Evolutionary conservation across 2,113 vertebrate genomes (phyloP).

Genomic region (Chauna torquata): DNA sequence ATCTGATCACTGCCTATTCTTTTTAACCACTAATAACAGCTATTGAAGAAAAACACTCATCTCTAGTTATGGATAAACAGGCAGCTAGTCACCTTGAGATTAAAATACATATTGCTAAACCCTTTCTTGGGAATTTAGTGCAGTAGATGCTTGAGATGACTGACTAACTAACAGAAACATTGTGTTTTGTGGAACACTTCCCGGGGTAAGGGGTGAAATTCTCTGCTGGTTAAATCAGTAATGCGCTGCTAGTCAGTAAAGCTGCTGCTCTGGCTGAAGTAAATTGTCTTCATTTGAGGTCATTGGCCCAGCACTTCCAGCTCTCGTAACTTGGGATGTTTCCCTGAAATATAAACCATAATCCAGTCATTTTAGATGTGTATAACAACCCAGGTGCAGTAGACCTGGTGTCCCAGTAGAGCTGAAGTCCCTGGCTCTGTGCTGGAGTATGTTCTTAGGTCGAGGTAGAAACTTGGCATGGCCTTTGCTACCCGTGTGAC

Average conservation of each 20-base stretch:
- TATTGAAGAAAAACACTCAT: slow-evolving; percentile 40
- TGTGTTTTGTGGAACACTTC: neutral
- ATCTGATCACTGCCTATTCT: neutral
- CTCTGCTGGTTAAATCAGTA: neutral
- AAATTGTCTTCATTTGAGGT: neutral
- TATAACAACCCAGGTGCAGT: neutral
- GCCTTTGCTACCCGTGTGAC: neutral
- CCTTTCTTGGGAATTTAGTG: neutral
- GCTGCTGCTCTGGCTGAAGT: neutral
- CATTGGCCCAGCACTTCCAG: neutral
- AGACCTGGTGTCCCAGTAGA: neutral
- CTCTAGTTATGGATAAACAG: neutral
- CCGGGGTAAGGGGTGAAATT: neutral
- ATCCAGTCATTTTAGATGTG: neutral
- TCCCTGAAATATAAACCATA: neutral
- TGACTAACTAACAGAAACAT: neutral
- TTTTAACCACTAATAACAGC: slow-evolving; percentile 33
- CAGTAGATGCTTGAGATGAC: slow-evolving; percentile 24
- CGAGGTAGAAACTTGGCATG: neutral
- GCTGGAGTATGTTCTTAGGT: neutral
- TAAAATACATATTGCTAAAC: slow-evolving; percentile 4
- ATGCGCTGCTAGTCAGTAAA: neutral
- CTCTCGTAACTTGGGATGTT: neutral
- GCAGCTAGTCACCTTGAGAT: slow-evolving; percentile 62
- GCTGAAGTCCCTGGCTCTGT: neutral